phyloP scores from a whole-genome alignment of 2,888 invertebrate genomes.

The Cyclophora punctaria region DNA sequence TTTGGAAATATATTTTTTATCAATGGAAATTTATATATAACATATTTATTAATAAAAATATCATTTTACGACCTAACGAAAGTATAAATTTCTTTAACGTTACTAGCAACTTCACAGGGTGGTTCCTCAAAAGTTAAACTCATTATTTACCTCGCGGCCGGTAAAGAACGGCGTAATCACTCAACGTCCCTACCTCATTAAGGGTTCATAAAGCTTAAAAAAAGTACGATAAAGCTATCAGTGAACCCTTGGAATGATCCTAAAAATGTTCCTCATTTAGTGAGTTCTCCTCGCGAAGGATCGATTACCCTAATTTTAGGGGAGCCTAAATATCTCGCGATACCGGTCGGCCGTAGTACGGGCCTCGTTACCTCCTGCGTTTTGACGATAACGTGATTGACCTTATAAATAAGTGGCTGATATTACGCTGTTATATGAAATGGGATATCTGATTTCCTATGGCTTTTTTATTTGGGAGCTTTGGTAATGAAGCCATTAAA shows the following conservation, averaged over 20 bases:
- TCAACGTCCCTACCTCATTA: conserved; percentile 21
- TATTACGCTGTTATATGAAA: conserved; percentile 7
- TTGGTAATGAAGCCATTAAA: no score
- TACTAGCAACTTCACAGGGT: no score
- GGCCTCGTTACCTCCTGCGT: conserved; percentile 33
- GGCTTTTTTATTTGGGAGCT: background rate
- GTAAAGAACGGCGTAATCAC: conserved; percentile 4
- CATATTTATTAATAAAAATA: no score
- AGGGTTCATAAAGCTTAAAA: conserved; percentile 30
- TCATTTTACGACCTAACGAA: no score
- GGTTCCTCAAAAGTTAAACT: no score
- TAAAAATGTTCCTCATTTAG: conserved; percentile 41
- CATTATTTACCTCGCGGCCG: background rate
- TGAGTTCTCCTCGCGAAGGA: conserved; percentile 31
- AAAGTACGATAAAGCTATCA: conserved; percentile 44
- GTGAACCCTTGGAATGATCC: conserved; percentile 30
- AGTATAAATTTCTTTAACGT: no score
- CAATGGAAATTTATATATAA: no score
- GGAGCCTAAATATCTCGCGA: conserved; percentile 40
- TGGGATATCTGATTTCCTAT: background rate
- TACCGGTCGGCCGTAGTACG: conserved; percentile 33
- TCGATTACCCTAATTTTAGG: conserved; percentile 47
- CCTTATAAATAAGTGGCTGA: conserved; percentile 32
- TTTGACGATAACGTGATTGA: conserved; percentile 41
- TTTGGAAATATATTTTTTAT: no score